Conservation (phyloP, 2,797 vertebrate species). For the Halcyon chelicuti region DNA sequence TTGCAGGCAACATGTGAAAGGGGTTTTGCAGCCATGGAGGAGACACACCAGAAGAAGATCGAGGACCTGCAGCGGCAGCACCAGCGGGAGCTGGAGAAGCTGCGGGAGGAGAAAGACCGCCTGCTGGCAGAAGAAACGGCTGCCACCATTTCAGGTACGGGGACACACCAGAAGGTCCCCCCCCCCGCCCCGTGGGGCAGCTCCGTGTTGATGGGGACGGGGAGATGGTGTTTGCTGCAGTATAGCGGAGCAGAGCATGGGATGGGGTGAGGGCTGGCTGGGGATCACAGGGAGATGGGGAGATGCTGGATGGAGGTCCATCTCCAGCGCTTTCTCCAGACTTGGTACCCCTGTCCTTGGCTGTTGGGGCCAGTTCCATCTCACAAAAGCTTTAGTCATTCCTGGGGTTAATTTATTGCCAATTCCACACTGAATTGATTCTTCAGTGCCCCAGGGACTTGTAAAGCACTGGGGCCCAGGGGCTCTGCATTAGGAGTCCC, state of each 20-base stretch:
- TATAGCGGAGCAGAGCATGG: background rate
- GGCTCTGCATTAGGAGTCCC: background rate
- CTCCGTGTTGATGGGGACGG: fast-evolving
- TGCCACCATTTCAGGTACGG: constrained; percentile 94
- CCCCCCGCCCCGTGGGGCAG: fast-evolving
- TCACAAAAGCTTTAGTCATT: background rate
- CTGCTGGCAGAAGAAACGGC: constrained; percentile 95
- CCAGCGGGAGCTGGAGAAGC: constrained; percentile 95
- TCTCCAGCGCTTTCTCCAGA: background rate
- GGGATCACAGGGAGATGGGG: background rate
- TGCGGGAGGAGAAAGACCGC: constrained; percentile 93
- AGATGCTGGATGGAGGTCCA: background rate
- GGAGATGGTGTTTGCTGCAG: fast-evolving
- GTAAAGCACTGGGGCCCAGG: background rate
- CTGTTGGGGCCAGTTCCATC: fast-evolving
- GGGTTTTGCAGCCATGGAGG: constrained; percentile 97
- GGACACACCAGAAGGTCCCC: background rate
- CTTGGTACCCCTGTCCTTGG: background rate
- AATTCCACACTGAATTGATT: background rate
- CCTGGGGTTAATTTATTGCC: background rate
- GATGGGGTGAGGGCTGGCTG: background rate
- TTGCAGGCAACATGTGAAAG: constrained; percentile 95
- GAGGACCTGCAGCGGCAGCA: constrained; percentile 96
- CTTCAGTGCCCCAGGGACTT: background rate
- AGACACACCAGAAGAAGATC: constrained; percentile 95